Conservation (phyloP, 2,113 vertebrate genomes). For the Nyctibius bracteatus region DNA sequence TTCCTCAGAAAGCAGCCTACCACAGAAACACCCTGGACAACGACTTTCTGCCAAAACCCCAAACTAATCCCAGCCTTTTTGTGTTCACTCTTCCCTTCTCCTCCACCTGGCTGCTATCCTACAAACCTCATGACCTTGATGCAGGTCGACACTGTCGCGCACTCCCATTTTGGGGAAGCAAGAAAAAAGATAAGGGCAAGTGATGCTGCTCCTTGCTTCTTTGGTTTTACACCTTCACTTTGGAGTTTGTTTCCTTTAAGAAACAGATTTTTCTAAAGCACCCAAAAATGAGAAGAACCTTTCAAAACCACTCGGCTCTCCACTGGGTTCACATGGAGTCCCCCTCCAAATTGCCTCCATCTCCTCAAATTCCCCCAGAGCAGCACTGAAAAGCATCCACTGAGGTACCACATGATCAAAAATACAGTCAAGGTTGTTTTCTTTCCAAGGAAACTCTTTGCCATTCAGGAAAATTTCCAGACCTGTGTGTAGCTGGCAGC, state of each 20-base stretch:
- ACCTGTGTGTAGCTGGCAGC: neutral
- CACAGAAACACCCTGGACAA: neutral
- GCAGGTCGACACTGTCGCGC: neutral
- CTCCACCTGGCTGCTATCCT: neutral
- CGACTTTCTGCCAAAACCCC: neutral
- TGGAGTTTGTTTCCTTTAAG: neutral
- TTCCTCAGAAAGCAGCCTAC: neutral
- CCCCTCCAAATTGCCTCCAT: neutral
- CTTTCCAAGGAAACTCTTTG: neutral
- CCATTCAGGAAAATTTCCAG: neutral
- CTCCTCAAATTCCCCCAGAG: rapidly evolving
- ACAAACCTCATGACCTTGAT: neutral
- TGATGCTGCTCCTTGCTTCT: neutral
- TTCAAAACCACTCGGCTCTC: neutral
- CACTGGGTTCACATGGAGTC: neutral
- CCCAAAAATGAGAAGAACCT: neutral
- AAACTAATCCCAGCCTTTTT: neutral
- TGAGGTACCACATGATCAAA: neutral
- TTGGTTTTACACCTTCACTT: neutral
- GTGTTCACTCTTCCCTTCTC: neutral
- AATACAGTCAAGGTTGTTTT: neutral
- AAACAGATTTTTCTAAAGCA: neutral
- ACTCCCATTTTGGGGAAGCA: rapidly evolving
- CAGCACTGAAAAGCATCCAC: neutral
- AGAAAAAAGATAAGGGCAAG: neutral